Conservation (phyloP, 2,888 invertebrate species). For the Cabera pusaria region DNA sequence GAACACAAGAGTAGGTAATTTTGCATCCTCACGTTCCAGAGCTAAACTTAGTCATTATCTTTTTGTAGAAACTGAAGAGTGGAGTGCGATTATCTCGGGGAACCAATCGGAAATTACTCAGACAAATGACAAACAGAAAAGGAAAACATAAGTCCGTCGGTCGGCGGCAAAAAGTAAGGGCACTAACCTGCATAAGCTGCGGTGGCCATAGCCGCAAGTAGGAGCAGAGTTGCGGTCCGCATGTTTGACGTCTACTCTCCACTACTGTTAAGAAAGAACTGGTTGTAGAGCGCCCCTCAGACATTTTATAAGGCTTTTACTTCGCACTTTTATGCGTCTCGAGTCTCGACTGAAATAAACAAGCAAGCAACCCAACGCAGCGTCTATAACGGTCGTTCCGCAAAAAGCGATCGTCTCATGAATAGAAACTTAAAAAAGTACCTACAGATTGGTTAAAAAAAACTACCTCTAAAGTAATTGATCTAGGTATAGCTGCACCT, state of each 20-base stretch:
- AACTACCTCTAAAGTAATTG: no score
- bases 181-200: conserved; percentile 78
- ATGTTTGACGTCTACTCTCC: conserved; percentile 56
- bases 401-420: conserved; percentile 56
- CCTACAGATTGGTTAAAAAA: conserved; percentile 28
- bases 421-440: conserved; percentile 41
- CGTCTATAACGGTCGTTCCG: conserved; percentile 59
- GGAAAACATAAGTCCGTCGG: conserved; percentile 39
- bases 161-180: conserved; percentile 64
- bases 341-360: conserved; percentile 43
- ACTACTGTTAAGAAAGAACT: conserved; percentile 59
- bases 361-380: conserved; percentile 45
- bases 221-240: conserved; percentile 59
- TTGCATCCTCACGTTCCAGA: conserved; percentile 7
- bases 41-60: conserved; percentile 7
- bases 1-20: conserved; percentile 7
- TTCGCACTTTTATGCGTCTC: conserved; percentile 43
- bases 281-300: conserved; percentile 49
- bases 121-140: conserved; percentile 43
- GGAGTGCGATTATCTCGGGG: conserved; percentile 23
- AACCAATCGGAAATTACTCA: conserved; percentile 49
- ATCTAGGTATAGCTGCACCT: no score
- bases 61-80: conserved; percentile 11
- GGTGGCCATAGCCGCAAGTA: conserved; percentile 61
- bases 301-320: conserved; percentile 61